A percentile compares a stretch with the other conserved stretches of the same genome.
Evolutionary conservation across 2,797 vertebrate species (phyloP).

Genomic region (Circus cinereus): DNA sequence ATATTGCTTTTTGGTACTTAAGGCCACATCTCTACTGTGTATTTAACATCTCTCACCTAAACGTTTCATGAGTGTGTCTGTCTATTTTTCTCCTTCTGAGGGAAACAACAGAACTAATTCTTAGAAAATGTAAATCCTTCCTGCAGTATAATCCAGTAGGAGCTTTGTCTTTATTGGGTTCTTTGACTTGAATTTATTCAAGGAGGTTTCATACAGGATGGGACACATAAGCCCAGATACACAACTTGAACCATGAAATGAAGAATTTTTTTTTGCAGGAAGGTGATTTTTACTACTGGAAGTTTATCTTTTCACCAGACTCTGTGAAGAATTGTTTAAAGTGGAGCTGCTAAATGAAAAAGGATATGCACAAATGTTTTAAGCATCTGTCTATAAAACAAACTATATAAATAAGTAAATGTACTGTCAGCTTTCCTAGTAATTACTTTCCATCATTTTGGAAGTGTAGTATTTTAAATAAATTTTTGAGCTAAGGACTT

Average conservation of each 20-base stretch:
- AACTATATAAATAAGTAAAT: neutral
- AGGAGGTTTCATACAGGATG: neutral
- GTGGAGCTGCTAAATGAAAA: neutral
- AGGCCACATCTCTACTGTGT: neutral
- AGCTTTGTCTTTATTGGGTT: neutral
- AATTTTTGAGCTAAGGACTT: neutral
- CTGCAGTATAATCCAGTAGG: neutral
- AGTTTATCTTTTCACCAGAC: neutral
- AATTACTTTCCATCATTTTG: neutral
- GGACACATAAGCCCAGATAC: neutral
- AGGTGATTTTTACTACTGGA: neutral
- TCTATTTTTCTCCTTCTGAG: neutral
- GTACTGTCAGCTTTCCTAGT: neutral
- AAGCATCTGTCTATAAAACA: neutral
- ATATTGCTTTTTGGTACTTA: neutral
- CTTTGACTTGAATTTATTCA: neutral
- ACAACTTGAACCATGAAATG: neutral
- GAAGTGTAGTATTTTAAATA: neutral
- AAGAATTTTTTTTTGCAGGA: neutral
- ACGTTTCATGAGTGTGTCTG: neutral
- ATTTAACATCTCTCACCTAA: neutral
- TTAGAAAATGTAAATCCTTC: neutral
- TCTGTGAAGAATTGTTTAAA: neutral
- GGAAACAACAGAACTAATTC: neutral
- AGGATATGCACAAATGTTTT: neutral